Evolutionary conservation across 2,888 invertebrate genomes (phyloP).

Genomic region (Limnephilus rhombicus): DNA sequence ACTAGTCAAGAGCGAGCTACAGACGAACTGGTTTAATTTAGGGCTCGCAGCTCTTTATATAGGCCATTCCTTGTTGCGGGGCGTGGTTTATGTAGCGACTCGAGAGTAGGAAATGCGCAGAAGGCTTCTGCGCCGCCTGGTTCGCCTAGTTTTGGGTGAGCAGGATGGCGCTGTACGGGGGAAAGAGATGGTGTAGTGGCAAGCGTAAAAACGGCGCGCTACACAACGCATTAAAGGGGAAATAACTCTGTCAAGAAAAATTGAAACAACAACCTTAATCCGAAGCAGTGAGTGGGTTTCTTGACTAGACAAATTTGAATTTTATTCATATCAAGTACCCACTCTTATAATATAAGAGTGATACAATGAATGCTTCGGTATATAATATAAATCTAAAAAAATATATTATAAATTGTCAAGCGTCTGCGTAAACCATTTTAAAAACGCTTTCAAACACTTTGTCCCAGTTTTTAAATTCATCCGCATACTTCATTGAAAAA

Average conservation of each 20-base stretch:
- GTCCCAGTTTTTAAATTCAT: neutral
- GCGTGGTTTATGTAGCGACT: no score
- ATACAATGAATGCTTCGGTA: neutral
- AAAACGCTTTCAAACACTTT: neutral
- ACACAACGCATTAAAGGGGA: neutral
- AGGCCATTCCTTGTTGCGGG: no score
- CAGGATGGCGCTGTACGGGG: no score
- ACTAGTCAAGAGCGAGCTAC: no score
- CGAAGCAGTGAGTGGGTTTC: neutral
- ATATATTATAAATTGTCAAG: neutral
- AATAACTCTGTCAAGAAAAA: neutral
- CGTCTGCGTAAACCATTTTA: neutral
- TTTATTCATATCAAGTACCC: no score
- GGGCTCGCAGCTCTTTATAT: no score
- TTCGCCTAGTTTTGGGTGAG: no score
- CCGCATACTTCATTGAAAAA: constrained; percentile 8
- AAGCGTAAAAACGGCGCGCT: no score
- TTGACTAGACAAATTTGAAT: neutral
- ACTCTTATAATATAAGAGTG: neutral
- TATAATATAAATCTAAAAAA: neutral
- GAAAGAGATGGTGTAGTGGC: no score
- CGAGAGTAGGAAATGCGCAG: no score
- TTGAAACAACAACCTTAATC: neutral
- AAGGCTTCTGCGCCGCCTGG: no score
- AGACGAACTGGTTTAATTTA: no score